A percentile compares a stretch with the other conserved stretches of the same genome.
Conservation (phyloP, 2,888 invertebrate genomes). For the Elaeidobius kamerunicus region DNA sequence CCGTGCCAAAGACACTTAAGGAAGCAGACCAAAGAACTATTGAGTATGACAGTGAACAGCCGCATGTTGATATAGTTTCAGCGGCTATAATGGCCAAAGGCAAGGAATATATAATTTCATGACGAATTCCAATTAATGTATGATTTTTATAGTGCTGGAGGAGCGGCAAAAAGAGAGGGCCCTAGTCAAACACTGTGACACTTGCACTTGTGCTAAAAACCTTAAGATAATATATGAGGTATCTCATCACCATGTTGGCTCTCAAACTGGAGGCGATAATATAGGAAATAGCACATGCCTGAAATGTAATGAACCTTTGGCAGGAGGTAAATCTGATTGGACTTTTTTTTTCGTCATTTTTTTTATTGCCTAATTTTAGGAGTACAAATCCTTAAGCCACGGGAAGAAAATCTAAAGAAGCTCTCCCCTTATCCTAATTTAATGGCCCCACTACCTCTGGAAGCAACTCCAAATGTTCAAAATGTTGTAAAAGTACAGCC, state of each 20-base stretch:
- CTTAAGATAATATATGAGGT: slow-evolving; percentile 56
- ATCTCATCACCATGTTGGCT: slow-evolving; percentile 59
- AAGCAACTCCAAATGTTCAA: slow-evolving; percentile 28
- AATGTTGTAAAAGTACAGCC: slow-evolving; percentile 47
- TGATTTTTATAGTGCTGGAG: slow-evolving; percentile 61
- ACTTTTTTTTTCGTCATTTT: not conserved
- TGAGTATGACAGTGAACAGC: slow-evolving; percentile 56
- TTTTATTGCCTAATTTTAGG: slow-evolving; percentile 31
- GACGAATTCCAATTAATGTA: too few relatives aligned
- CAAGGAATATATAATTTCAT: too few relatives aligned
- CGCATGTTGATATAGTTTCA: slow-evolving; percentile 72
- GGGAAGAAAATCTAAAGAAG: slow-evolving; percentile 34
- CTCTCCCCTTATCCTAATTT: slow-evolving; percentile 30
- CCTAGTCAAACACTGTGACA: slow-evolving; percentile 78
- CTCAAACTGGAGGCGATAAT: slow-evolving; percentile 60
- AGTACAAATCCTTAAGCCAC: slow-evolving; percentile 39
- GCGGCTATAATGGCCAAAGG: slow-evolving; percentile 85
- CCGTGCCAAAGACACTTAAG: slow-evolving; percentile 52
- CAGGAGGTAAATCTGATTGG: not conserved
- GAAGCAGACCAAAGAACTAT: slow-evolving; percentile 41
- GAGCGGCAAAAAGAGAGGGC: slow-evolving; percentile 79
- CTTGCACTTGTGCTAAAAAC: slow-evolving; percentile 66
- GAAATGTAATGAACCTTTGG: slow-evolving; percentile 55
- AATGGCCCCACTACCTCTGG: slow-evolving; percentile 22
- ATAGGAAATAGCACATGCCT: slow-evolving; percentile 55